Percentiles rank a stretch among this genome's conserved stretches.
phyloP scores from a whole-genome alignment of 2,113 vertebrate genomes.

The Rhinolophus sinicus region DNA sequence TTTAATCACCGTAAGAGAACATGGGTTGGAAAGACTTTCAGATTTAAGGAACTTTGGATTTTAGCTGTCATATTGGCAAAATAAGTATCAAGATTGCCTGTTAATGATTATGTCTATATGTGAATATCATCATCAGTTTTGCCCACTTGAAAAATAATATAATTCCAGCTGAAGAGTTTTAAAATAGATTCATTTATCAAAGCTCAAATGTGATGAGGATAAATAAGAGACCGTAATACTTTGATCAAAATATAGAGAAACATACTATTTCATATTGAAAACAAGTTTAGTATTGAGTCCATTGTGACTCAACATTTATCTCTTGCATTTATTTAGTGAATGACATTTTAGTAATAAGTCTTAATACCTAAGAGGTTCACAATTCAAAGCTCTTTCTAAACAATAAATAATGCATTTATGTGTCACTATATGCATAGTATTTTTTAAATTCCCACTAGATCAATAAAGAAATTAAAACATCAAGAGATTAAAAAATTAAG shows the following conservation, averaged over 20 bases:
- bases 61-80: conserved; percentile 46
- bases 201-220: background rate
- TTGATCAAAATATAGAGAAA: conserved; percentile 17
- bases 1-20: conserved; percentile 69
- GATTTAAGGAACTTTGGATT: conserved; percentile 41
- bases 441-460: background rate
- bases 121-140: conserved; percentile 17
- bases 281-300: background rate
- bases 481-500: background rate
- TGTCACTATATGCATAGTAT: background rate
- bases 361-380: background rate
- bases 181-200: conserved; percentile 15
- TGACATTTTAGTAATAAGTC: conserved; percentile 1
- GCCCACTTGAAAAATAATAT: conserved; percentile 53
- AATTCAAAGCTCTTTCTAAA: conserved; percentile 28
- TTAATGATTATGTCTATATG: conserved; percentile 19
- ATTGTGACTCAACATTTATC: background rate
- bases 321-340: conserved; percentile 29
- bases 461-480: background rate
- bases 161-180: background rate
- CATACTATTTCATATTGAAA: background rate
- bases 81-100: background rate
- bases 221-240: background rate
- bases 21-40: conserved; percentile 49
- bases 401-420: conserved; percentile 36